Base-by-base conservation (phyloP, 2,113 vertebrate genomes). In the Oryzias curvinotus region DNA sequence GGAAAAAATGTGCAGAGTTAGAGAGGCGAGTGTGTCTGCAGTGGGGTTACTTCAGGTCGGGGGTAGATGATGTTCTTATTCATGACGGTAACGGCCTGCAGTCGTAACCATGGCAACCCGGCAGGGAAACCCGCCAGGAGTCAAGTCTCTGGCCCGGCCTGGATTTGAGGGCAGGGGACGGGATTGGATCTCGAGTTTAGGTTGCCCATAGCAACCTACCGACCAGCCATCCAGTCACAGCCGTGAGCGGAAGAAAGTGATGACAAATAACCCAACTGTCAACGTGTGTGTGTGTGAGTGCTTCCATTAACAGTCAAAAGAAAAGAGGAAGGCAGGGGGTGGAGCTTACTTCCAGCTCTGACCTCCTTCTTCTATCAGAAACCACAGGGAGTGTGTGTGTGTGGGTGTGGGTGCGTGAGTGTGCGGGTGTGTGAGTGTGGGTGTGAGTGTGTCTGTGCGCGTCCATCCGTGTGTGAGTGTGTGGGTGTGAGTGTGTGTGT, bases 1-100 rank as follows among this genome's bases (percentile, higher is more conserved):
- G 21, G 21, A 23, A 3, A 23, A 23, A 23, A 23, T 23, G 2
- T 23, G 21, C 2, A 14, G 25, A 25, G 44, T 41, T 18, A 49
- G 46, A 44, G n/a, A 54, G 41, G 41, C 28, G 28, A 16, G 4
- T 16, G n/a, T 15, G 19, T 47, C 73, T 72, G 60, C 54, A 46
- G 61, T 5, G 48, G 55, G 79, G 80, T 85, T 75, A 78, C 54
- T 77, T 52, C 44, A 75, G 83, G 80, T 80, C 62, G 44, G 69
- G 76, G 67, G 53, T 62, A 76, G 77, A 68, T 75, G 73, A 77
- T 79, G 66, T 66, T 80, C 68, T 78, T 71, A 83, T 83, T 85
- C 80, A 85, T 30, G 64, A 56, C 8, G 8, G 50, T 71, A 74
- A 79, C 76, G 74, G 77, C 71, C 80, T 83, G 77, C 74, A 75